These are phyloP conservation scores for Operophtera brumata DNA, from an alignment of 2,888 invertebrate species.

Conservation along the genomic window DNA sequence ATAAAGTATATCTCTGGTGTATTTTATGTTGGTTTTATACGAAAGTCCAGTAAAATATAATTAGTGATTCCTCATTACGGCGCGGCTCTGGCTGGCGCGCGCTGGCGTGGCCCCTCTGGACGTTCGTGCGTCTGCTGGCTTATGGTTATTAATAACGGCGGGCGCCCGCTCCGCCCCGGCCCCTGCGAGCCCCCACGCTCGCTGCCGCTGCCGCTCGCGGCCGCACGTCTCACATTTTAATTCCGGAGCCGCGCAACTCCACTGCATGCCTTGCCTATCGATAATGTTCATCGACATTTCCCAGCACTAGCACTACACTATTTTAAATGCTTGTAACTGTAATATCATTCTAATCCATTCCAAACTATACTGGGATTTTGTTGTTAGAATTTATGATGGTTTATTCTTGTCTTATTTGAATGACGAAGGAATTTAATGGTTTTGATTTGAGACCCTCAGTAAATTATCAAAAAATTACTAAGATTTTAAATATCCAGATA, in stretches of 20 bases:
- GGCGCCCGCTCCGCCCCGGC: constrained; percentile 53
- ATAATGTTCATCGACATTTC: constrained; percentile 65
- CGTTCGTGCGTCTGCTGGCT: constrained; percentile 81
- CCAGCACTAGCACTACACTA: constrained; percentile 58
- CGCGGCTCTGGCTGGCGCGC: constrained; percentile 46
- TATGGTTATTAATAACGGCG: constrained; percentile 81
- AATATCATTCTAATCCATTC: neutral
- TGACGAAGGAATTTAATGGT: neutral
- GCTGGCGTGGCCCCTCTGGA: constrained; percentile 77
- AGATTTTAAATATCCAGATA: neutral
- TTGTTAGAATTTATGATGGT: neutral
- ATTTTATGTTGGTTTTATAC: constrained; percentile 68
- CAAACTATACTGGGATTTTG: neutral
- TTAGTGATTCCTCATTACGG: constrained; percentile 81
- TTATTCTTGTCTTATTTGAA: neutral
- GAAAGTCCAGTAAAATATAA: constrained; percentile 79
- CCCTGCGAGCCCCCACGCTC: constrained; percentile 42
- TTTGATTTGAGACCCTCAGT: neutral
- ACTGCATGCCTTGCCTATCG: constrained; percentile 65
- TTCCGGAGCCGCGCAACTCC: constrained; percentile 71
- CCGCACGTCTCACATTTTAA: constrained; percentile 81
- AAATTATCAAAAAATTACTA: neutral
- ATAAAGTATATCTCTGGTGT: constrained; percentile 46
- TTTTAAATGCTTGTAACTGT: constrained; percentile 22
- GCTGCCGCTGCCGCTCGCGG: constrained; percentile 63